These are phyloP conservation scores for Odontocerum albicorne DNA, from an alignment of 2,888 invertebrate species.

Conservation along the genomic window DNA sequence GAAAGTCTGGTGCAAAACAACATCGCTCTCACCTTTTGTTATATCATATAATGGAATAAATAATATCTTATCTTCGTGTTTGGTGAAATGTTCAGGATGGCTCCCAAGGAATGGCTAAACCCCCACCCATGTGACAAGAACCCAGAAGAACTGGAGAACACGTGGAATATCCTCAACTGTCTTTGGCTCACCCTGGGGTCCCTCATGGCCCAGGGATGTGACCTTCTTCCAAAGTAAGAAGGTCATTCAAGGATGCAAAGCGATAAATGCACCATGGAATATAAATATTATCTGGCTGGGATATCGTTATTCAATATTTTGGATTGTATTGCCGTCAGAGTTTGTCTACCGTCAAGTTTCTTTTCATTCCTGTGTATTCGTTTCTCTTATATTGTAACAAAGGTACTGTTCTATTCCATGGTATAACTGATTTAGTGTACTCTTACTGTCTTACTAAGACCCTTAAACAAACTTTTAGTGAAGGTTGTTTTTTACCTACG, in stretches of 20 bases:
- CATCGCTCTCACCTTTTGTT: too few species aligned
- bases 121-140: slow-evolving; percentile 76
- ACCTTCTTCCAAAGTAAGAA: slow-evolving; percentile 74
- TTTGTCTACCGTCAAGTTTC: too few species aligned
- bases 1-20: too few species aligned
- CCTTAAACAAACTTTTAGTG: too few species aligned
- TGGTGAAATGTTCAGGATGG: slow-evolving; percentile 53
- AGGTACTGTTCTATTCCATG: too few species aligned
- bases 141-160: slow-evolving; percentile 76
- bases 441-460: too few species aligned
- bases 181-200: slow-evolving; percentile 84
- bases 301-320: not conserved
- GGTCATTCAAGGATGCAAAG: not conserved
- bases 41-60: not conserved
- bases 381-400: too few species aligned
- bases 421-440: too few species aligned
- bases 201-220: slow-evolving; percentile 81
- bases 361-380: too few species aligned
- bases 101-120: slow-evolving; percentile 83
- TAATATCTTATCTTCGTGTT: not conserved
- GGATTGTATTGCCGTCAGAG: not conserved
- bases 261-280: not conserved
- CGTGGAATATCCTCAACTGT: slow-evolving; percentile 73
- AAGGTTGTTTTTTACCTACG: too few species aligned
- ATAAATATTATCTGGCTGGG: too few species aligned